Conservation (phyloP, 1,140 invertebrate species). For the Papilio helenus region DNA sequence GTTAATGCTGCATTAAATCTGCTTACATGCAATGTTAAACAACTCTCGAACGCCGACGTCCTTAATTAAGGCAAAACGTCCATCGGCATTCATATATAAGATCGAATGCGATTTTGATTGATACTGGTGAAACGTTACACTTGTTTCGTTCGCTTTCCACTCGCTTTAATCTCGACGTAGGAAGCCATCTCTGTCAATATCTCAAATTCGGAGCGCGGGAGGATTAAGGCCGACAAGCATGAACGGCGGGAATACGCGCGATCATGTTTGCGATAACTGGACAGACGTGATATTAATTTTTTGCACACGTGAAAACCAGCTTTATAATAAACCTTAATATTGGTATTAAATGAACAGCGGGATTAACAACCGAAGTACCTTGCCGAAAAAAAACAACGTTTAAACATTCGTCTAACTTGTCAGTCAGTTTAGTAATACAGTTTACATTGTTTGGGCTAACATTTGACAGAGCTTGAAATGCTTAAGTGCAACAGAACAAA, state of each 20-base stretch:
- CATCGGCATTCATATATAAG: conserved; percentile 62
- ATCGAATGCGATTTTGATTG: conserved; percentile 73
- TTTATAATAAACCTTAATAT: conserved; percentile 29
- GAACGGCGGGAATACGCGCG: conserved; percentile 46
- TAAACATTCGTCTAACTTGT: background rate
- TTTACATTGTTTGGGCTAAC: background rate
- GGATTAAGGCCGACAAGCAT: conserved; percentile 62
- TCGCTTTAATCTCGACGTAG: conserved; percentile 51
- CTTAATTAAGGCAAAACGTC: conserved; percentile 66
- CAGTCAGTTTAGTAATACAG: background rate
- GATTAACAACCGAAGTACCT: background rate
- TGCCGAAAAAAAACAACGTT: background rate
- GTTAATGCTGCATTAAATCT: conserved; percentile 45
- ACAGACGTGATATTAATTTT: conserved; percentile 42
- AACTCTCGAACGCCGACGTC: conserved; percentile 48
- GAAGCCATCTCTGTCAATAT: conserved; percentile 50
- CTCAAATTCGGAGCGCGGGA: conserved; percentile 53
- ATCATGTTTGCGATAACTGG: conserved; percentile 44
- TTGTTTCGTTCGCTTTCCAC: conserved; percentile 48
- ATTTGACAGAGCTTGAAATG: background rate
- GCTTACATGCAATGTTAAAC: conserved; percentile 43
- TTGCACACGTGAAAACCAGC: conserved; percentile 28
- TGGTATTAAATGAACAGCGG: conserved; percentile 19
- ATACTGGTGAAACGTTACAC: conserved; percentile 62
- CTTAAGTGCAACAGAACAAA: background rate